Evolutionary conservation across 1,140 invertebrate species (phyloP).

Genomic region (Lasaia peninsularis): DNA sequence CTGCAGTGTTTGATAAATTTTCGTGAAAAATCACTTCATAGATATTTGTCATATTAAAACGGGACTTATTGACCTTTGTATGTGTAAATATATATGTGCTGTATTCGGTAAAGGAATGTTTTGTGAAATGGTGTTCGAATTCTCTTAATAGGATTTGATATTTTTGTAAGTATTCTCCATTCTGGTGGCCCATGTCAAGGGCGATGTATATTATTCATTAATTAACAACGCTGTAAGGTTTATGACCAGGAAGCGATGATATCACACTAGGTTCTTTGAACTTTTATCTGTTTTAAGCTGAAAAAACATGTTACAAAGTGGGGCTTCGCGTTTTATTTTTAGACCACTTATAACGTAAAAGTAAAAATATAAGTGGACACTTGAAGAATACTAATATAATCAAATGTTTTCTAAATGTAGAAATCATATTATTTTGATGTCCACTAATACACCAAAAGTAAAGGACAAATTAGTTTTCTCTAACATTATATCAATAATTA

Average conservation of each 20-base stretch:
- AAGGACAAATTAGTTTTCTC: too few relatives aligned
- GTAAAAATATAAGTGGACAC: conserved; percentile 23
- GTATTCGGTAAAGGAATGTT: background rate
- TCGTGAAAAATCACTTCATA: conserved; percentile 35
- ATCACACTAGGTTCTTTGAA: conserved; percentile 56
- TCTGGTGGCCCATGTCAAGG: conserved; percentile 36
- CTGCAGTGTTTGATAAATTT: conserved; percentile 44
- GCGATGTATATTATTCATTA: conserved; percentile 41
- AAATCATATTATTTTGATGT: too few relatives aligned
- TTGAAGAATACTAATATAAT: background rate
- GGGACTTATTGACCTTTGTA: conserved; percentile 17
- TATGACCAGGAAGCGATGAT: conserved; percentile 48
- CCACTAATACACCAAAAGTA: too few relatives aligned
- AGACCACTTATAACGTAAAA: conserved; percentile 45
- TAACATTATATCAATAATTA: too few relatives aligned
- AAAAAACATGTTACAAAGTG: conserved; percentile 28
- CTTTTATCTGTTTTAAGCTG: conserved; percentile 40
- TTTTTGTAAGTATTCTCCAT: conserved; percentile 33
- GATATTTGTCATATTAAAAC: conserved; percentile 14
- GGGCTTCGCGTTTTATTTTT: conserved; percentile 61
- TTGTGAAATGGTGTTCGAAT: conserved; percentile 27
- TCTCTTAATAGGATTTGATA: conserved; percentile 1
- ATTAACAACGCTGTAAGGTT: conserved; percentile 33
- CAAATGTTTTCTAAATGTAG: background rate
- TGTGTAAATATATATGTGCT: conserved; percentile 1